phyloP scores from a whole-genome alignment of 37 sponge, comb jelly and placozoan genomes.

The Corticium candelabrum region DNA sequence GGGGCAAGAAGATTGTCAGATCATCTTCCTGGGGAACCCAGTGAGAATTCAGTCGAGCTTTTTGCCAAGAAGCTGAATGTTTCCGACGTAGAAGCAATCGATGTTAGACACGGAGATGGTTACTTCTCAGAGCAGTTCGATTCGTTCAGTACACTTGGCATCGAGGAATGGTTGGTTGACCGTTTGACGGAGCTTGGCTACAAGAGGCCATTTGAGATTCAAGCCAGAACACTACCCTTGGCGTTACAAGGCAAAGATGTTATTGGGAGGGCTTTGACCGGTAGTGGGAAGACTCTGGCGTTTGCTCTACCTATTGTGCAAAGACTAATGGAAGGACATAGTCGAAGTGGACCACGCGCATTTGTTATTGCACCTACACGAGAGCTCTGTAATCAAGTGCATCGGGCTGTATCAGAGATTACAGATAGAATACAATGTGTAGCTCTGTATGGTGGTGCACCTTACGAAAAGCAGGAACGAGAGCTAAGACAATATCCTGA shows the following conservation, averaged over 20 bases:
- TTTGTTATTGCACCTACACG: constrained; percentile 39
- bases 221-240: constrained; percentile 33
- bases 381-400: constrained; percentile 43
- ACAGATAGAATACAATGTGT: constrained; percentile 12
- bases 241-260: constrained; percentile 39
- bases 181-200: constrained; percentile 17
- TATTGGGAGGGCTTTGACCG: constrained; percentile 40
- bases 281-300: constrained; percentile 45
- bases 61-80: too few relatives aligned
- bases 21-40: too few relatives aligned
- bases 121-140: too few relatives aligned
- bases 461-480: constrained; percentile 22
- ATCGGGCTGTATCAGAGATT: constrained; percentile 13
- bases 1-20: too few relatives aligned
- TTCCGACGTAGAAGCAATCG: too few relatives aligned
- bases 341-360: constrained; percentile 19
- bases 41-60: too few relatives aligned
- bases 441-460: constrained; percentile 36
- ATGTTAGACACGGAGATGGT: too few relatives aligned
- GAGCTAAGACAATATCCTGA: constrained; percentile 20
- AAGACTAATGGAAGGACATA: constrained; percentile 6
- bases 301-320: constrained; percentile 49
- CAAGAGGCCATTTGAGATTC: constrained; percentile 27
- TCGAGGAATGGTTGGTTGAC: too few relatives aligned
- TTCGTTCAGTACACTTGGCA: too few relatives aligned